Conservation (phyloP, 2,888 invertebrate species). For the Hydrotaea cyrtoneurina region DNA sequence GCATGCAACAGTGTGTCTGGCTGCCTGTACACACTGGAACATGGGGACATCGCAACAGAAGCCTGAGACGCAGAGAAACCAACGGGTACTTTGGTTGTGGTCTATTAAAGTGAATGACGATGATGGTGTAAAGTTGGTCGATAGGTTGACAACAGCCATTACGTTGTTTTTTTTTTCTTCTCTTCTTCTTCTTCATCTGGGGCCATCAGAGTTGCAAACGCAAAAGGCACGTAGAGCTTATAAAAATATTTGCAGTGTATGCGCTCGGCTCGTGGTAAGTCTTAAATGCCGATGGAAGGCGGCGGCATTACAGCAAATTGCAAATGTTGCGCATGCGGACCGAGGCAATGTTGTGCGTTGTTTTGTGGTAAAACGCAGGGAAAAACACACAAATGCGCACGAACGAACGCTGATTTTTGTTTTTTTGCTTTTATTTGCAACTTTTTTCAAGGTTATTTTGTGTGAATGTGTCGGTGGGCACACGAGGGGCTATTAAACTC, state of each 20-base stretch:
- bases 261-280: not conserved
- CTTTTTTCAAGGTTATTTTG: constrained; percentile 65
- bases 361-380: not conserved
- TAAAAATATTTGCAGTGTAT: constrained; percentile 3
- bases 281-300: not conserved
- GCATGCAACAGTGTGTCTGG: constrained; percentile 55
- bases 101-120: constrained; percentile 29
- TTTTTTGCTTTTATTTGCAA: constrained; percentile 41
- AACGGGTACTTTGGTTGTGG: not conserved
- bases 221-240: constrained; percentile 15
- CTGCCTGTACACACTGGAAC: constrained; percentile 13
- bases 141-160: constrained; percentile 39
- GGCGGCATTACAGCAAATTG: not conserved
- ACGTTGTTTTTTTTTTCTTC: not conserved
- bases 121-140: constrained; percentile 61
- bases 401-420: constrained; percentile 37
- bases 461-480: not conserved
- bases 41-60: not conserved
- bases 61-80: not conserved
- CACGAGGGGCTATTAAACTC: constrained; percentile 9
- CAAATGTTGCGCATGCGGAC: constrained; percentile 2
- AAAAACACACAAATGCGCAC: constrained; percentile 48
- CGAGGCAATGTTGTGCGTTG: not conserved
- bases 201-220: not conserved
- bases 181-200: too few relatives aligned